Percentiles rank a stretch among this genome's conserved stretches.
These are phyloP conservation scores for Podarcis lilfordi DNA, from an alignment of 2,797 vertebrate species.

Conservation along the genomic window DNA sequence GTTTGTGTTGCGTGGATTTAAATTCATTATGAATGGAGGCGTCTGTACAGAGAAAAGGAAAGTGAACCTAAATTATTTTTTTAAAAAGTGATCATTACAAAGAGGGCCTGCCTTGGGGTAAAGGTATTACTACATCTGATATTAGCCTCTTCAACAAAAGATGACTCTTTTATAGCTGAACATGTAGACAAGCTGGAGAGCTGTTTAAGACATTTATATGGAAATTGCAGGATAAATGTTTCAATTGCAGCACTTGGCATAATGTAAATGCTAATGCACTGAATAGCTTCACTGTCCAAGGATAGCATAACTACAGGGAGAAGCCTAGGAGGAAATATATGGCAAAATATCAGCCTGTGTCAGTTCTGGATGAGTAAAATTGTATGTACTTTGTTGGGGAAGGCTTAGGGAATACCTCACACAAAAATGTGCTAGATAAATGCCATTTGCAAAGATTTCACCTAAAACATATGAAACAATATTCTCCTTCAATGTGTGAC, in stretches of 20 bases:
- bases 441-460: slow-evolving; percentile 61
- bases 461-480: slow-evolving; percentile 49
- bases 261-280: slow-evolving; percentile 41
- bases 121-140: slow-evolving; percentile 24
- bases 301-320: slow-evolving; percentile 13
- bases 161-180: slow-evolving; percentile 62
- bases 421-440: slow-evolving; percentile 66
- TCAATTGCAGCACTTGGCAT: slow-evolving; percentile 48
- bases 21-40: slow-evolving; percentile 71
- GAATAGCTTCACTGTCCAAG: slow-evolving; percentile 40
- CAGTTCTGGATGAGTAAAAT: slow-evolving; percentile 44
- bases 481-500: background rate
- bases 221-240: slow-evolving; percentile 61
- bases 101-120: slow-evolving; percentile 35
- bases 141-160: slow-evolving; percentile 53
- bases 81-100: slow-evolving; percentile 58
- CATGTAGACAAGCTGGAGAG: slow-evolving; percentile 62
- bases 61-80: slow-evolving; percentile 47
- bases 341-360: background rate
- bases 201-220: slow-evolving; percentile 67
- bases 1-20: slow-evolving; percentile 75
- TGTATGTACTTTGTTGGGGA: background rate
- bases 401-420: slow-evolving; percentile 40
- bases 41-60: slow-evolving; percentile 61
- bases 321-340: background rate